Evolutionary conservation across 1,140 invertebrate genomes (phyloP), one percentile per base, ranked within the genome.

Genomic region (Anastatus disparis): DNA sequence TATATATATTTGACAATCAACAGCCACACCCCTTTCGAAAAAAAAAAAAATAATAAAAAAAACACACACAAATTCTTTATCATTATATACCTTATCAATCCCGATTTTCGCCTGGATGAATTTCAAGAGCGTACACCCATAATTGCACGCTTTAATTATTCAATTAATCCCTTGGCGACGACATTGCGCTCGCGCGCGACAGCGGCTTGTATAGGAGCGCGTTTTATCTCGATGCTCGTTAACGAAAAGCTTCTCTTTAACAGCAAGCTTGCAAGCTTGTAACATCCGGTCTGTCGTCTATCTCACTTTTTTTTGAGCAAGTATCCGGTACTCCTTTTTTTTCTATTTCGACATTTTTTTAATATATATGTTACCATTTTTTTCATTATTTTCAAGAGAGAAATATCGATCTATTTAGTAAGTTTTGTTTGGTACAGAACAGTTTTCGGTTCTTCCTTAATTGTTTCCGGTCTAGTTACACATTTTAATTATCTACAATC

Each of bases 191-290:
- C n/a, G n/a, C n/a, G n/a, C n/a, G n/a, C n/a, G n/a, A n/a, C n/a
- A n/a, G n/a, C n/a, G n/a, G n/a, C n/a, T n/a, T n/a, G n/a, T n/a
- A n/a, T n/a, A n/a, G n/a, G n/a, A n/a, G n/a, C n/a, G n/a, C 74
- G 78, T 83, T 79, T 84, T 83, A 84, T 84, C 79, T 78, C 10
- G 78, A 77, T 77, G 79, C 82, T 84, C 83, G 81, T 84, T 84
- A 84, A 77, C 74, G 59, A 72, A 70, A 53, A 66, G n/a, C n/a
- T n/a, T n/a, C n/a, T n/a, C n/a, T n/a, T n/a, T n/a, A n/a, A n/a
- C n/a, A n/a, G n/a, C n/a, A n/a, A n/a, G n/a, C n/a, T n/a, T n/a
- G n/a, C n/a, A n/a, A n/a, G n/a, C n/a, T n/a, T n/a, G n/a, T n/a
- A n/a, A n/a, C n/a, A 71, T 72, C 67, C 70, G 42, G 55, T 62